Evolutionary conservation across 2,888 invertebrate genomes (phyloP).

Genomic region (Pyrocoelia pectoralis): DNA sequence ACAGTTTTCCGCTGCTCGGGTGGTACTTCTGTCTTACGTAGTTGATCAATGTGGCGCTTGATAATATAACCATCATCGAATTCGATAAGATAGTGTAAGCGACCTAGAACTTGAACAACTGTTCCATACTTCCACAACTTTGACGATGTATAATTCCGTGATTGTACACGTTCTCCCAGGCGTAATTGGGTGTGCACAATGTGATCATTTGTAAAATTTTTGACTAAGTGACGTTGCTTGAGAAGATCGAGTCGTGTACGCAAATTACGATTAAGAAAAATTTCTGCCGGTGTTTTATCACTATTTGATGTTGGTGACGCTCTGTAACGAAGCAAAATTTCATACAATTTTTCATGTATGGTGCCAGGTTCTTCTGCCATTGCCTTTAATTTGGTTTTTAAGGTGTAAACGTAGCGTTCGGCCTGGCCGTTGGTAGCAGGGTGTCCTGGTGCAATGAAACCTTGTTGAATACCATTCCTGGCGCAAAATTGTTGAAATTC

Average conservation of each 20-base stretch:
- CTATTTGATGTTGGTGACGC: background rate
- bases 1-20: too few relatives aligned
- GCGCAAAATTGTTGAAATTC: conserved; percentile 38
- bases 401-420: conserved; percentile 33
- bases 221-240: background rate
- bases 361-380: background rate
- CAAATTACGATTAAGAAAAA: background rate
- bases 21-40: conserved; percentile 13
- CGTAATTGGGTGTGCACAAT: background rate
- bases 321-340: background rate
- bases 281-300: background rate
- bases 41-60: conserved; percentile 38
- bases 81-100: conserved; percentile 35
- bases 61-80: conserved; percentile 36
- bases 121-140: conserved; percentile 35
- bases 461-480: conserved; percentile 37
- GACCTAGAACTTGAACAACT: conserved; percentile 31
- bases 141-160: conserved; percentile 24
- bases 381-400: conserved; percentile 6
- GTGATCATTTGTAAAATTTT: background rate
- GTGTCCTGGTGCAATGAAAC: conserved; percentile 35
- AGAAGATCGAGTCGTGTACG: conserved; percentile 1
- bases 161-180: conserved; percentile 24
- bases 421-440: conserved; percentile 37
- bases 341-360: background rate